Base-by-base conservation (phyloP, 2,797 vertebrate species). In the Clarias laeviceps region DNA sequence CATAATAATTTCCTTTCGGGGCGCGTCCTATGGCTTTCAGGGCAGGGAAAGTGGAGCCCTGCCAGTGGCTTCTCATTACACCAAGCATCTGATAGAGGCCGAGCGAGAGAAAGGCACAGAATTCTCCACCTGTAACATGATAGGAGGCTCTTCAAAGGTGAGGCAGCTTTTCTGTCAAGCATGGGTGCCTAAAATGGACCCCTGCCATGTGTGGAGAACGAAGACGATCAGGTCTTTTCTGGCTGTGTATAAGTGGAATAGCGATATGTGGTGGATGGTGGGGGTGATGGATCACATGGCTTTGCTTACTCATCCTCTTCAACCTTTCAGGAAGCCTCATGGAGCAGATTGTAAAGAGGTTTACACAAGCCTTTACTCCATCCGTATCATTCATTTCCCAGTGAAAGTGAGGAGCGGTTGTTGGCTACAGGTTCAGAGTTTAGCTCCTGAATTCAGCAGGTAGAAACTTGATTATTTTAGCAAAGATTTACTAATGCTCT, bases 1-100 rank as follows among this genome's bases (percentile, higher is more conserved):
- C 89, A 92, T 95, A 94, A 94, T 94, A 93, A 94, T 95, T 95
- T 95, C 91, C 92, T 95, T 94, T 94, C 94, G 93, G 94, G 93
- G 94, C 92, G 93, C 90, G 91, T 94, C 93, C 93, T 89, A 88
- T 91, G 92, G 84, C 93, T 95, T 94, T 95, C 93, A 95, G 93
- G 93, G 90, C 89, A 92, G 91, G 92, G 94, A 94, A 95, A 96
- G 91, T 91, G 90, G 93, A 95, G 94, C 93, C 90, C 88, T 89
- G 88, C 84, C 77, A 89, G 88, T 90, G 89, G 94, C 93, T 94
- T 81, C 64, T 93, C 86, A 91, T 95, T 95, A 95, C 94, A 94
- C 93, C 92, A 91, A 92, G 89, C 91, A 93, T 94, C 94, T 94
- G 94, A 94, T 94, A 95, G 94, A 61, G 80, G 84, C 85, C 92